Evolutionary conservation across 2,888 invertebrate genomes (phyloP).

Genomic region (Scaptomyza tumidula): DNA sequence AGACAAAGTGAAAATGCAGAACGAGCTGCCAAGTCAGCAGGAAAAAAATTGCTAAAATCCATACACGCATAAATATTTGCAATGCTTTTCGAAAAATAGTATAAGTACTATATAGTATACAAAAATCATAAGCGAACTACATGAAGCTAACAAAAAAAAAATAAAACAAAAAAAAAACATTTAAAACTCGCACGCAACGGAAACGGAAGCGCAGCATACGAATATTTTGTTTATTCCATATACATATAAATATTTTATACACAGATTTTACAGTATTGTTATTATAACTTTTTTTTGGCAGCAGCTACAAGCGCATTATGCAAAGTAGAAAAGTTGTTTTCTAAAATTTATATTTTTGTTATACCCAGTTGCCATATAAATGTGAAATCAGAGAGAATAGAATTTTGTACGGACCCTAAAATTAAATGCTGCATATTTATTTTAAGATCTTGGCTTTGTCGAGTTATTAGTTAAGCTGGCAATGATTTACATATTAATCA

Average conservation of each 20-base stretch:
- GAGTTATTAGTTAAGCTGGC: too few species aligned
- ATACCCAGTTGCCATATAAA: not conserved
- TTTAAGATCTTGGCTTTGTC: too few species aligned
- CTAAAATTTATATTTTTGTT: conserved; percentile 12
- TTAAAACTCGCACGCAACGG: conserved; percentile 57
- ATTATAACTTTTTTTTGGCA: not conserved
- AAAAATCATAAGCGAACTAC: conserved; percentile 34
- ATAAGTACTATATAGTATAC: conserved; percentile 4
- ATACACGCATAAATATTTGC: conserved; percentile 69
- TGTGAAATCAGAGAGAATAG: not conserved
- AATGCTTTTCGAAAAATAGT: conserved; percentile 52
- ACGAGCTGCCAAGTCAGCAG: conserved; percentile 35
- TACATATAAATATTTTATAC: conserved; percentile 28
- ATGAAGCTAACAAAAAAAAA: conserved; percentile 28
- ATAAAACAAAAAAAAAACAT: conserved; percentile 46
- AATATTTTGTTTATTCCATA: conserved; percentile 41
- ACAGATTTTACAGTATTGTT: conserved; percentile 23
- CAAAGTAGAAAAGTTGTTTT: conserved; percentile 17
- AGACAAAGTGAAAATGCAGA: conserved; percentile 2
- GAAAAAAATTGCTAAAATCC: conserved; percentile 32
- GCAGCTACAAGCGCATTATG: conserved; percentile 21
- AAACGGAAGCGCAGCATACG: conserved; percentile 65
- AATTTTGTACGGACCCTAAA: not conserved
- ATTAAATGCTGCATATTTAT: not conserved
- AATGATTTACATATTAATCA: too few species aligned